Base-by-base conservation (phyloP, 1,140 invertebrate genomes). In the Eueides isabella region DNA sequence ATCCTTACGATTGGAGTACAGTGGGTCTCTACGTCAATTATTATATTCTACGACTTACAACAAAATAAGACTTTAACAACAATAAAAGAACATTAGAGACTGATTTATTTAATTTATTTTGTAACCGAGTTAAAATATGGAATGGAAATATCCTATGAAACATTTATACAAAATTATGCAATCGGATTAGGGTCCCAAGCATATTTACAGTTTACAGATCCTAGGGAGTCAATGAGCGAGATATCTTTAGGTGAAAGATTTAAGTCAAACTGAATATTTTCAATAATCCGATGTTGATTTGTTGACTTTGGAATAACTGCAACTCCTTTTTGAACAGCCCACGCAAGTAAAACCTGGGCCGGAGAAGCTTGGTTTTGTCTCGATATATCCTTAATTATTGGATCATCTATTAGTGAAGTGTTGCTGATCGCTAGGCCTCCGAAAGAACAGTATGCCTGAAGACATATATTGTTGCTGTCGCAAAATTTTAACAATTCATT, bases 371-470 rank as follows among this genome's bases (percentile, higher is more conserved):
- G 85, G 30, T 96, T 84, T 80, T 95, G 94, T 12, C 87, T 79
- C 5, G 96, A 95, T 55, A 97, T 93, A 69, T 91, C 78, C 41
- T 80, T 83, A 3, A 97, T 94, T 5, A 87, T 82, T 16, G 93
- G 85, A 82, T 97, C 95, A 16, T 94, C 85, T 5, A 97, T 80
- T n/a, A 97, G 86, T 26, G 90, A 80, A 12, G 79, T 87, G 67
- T 93, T 93, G 35, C 89, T 89, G 44, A 89, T 86, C 2, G 95
- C 95, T 64, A 79, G 72, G 2, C 96, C 96, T 26, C 97, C 97
- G 55, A 98, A 91, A 1, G 97, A 97, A 23, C 95, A 96, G 87
- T 98, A 98, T 7, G 97, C 97, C 92, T 97, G 97, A 11, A 98
- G 80, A 38, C 95, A 88, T 81, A 98, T 97, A 2, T 94, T 94